These are phyloP conservation scores for Sinocyclocheilus rhinocerous DNA, from an alignment of 2,113 vertebrate genomes.

Conservation along the genomic window DNA sequence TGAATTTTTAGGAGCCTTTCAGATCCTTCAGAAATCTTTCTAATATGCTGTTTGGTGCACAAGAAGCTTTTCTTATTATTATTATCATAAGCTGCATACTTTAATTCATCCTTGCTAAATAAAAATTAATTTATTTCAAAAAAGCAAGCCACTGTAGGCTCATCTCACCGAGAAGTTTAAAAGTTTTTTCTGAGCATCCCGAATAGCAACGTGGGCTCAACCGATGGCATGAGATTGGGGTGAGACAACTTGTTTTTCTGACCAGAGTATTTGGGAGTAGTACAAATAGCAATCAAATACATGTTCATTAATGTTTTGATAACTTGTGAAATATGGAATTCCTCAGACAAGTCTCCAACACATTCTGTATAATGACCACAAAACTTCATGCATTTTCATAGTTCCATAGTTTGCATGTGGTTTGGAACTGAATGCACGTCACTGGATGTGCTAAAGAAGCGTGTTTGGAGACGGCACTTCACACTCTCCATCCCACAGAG, in stretches of 20 bases:
- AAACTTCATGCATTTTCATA: neutral
- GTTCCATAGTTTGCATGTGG: neutral
- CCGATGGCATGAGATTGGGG: neutral
- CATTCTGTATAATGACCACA: neutral
- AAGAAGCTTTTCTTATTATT: neutral
- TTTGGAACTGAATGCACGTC: neutral
- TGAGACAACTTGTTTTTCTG: neutral
- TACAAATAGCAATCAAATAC: neutral
- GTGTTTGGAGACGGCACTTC: neutral
- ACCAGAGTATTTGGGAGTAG: neutral
- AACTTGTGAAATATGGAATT: neutral
- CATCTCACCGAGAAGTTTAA: neutral
- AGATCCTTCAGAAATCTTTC: neutral
- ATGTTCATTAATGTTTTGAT: neutral
- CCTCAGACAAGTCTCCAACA: neutral
- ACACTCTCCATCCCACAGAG: slow-evolving; percentile 25
- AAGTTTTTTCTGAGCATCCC: neutral
- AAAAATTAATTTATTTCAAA: too few relatives aligned
- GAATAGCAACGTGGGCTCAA: neutral
- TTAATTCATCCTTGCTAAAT: neutral
- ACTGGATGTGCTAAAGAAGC: neutral
- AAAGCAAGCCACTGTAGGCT: neutral
- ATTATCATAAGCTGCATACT: neutral
- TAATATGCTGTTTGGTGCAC: neutral
- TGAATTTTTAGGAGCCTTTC: neutral